These are phyloP conservation scores for Desmophyllum pertusum DNA, from an alignment of 92 coral and sea anemone species.

Conservation along the genomic window DNA sequence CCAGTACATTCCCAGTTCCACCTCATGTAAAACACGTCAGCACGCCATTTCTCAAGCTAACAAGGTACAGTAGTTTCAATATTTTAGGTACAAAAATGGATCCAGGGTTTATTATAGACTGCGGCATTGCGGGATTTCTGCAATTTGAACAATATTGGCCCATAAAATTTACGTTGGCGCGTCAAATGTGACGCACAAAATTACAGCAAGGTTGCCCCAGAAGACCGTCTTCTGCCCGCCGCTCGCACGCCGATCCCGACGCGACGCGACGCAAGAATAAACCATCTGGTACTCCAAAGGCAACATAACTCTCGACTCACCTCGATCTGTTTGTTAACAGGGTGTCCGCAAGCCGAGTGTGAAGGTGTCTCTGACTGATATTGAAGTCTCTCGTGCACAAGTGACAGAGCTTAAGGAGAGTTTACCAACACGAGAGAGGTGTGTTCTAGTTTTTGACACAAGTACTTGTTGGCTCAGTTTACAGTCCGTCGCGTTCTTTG, in stretches of 20 bases:
- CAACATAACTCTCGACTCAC: too few relatives aligned
- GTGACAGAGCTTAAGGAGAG: not conserved
- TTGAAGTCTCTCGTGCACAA: not conserved
- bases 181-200: too few relatives aligned
- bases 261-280: too few relatives aligned
- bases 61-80: conserved; percentile 61
- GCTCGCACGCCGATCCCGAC: too few relatives aligned
- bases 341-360: not conserved
- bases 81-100: not conserved
- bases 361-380: conserved; percentile 29
- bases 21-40: conserved; percentile 83
- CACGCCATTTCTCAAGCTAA: conserved; percentile 78
- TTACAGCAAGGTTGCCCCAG: too few relatives aligned
- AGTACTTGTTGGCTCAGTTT: too few relatives aligned
- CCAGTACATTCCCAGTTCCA: conserved; percentile 87
- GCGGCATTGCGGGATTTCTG: too few relatives aligned
- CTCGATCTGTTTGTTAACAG: conserved; percentile 10
- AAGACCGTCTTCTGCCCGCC: too few relatives aligned
- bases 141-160: too few relatives aligned
- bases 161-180: too few relatives aligned
- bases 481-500: not conserved
- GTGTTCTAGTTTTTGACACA: not conserved
- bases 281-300: too few relatives aligned
- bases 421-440: conserved; percentile 8
- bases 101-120: too few relatives aligned